Base-by-base conservation (phyloP, 2,888 invertebrate species). In the Drosophila niveifrons region DNA sequence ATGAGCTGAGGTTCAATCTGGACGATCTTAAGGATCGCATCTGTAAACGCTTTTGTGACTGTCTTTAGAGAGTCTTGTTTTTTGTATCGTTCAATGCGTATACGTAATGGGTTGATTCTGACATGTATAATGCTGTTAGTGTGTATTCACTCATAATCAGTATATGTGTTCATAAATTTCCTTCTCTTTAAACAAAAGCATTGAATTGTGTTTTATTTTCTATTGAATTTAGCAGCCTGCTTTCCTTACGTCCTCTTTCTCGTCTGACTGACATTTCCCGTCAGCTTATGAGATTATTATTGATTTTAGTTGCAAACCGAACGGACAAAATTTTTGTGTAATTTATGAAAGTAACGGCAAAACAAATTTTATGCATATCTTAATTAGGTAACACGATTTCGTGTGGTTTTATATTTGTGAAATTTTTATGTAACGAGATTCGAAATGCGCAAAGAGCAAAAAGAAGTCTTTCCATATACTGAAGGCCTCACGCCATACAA, bases 11-110 rank as follows among this genome's bases (percentile, higher is more conserved):
- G 18, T 65, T 66, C 23, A 50, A 80, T 41, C 15, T 89, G 2
- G 23, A 70, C 11, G 67, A 89, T 56, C 58, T 82, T 1, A 57
- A 39, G 1, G 8, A 15, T 8, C 83, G 81, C 1, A 11, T 89
- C 1, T 53, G 66, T 39, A n/a, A 43, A 31, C 84, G 69, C 1
- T 47, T 80, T n/a, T 77, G 87, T 39, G 66, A 68, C 3, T 61
- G 73, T 41, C 1, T 85, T 7, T 72, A 23, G 36, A 15, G 10
- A 44, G 41, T 55, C 29, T 43, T 23, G 4, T 44, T 9, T 48
- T 36, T n/a, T 36, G n/a, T 36, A n/a, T 36, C 36, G n/a, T 6
- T 36, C n/a, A n/a, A 9, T 31, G 31, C 31, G 31, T 31, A 9
- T 31, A 39, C n/a, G 11, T 13, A 39, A 11, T 41, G 39, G 39